A percentile compares a stretch with the other conserved stretches of the same genome.
phyloP scores from a whole-genome alignment of 2,888 invertebrate genomes.

The Drosophila affinis region DNA sequence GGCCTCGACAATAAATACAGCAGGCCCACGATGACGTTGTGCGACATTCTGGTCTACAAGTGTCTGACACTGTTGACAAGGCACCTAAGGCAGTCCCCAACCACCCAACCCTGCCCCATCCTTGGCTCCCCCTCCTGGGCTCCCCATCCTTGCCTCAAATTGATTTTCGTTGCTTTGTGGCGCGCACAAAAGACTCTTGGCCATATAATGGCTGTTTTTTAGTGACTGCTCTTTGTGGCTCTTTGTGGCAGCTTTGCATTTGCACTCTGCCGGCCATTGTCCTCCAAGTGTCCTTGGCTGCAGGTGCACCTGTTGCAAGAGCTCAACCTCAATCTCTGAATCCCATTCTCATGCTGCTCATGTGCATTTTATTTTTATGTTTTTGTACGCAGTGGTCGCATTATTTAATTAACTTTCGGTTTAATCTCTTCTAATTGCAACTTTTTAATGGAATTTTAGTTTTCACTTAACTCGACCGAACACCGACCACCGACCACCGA shows the following conservation, averaged over 20 bases:
- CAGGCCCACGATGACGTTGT: constrained; percentile 43
- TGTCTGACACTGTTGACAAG: constrained; percentile 62
- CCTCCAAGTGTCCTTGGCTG: constrained; percentile 45
- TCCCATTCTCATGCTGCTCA: background rate
- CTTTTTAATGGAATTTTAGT: constrained; percentile 29
- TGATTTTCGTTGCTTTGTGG: constrained; percentile 49
- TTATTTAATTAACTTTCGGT: constrained; percentile 45
- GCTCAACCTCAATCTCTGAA: background rate
- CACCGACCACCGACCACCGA: background rate
- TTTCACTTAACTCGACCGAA: constrained; percentile 21
- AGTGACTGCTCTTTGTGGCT: background rate
- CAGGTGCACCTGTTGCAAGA: constrained; percentile 61
- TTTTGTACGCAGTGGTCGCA: constrained; percentile 32
- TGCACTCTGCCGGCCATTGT: constrained; percentile 41
- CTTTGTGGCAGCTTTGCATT: constrained; percentile 9
- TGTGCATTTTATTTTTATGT: constrained; percentile 53
- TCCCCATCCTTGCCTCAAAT: constrained; percentile 21
- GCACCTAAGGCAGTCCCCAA: constrained; percentile 2
- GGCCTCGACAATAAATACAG: constrained; percentile 34
- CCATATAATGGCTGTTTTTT: constrained; percentile 23
- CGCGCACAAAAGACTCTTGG: constrained; percentile 32
- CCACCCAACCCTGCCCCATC: background rate
- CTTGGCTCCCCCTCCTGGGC: background rate
- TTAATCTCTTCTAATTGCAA: constrained; percentile 31
- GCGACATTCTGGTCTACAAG: constrained; percentile 47